Percentiles rank a stretch among this genome's conserved stretches.
Conservation (phyloP, 1,140 invertebrate species). For the Ceratosolen solmsi region DNA sequence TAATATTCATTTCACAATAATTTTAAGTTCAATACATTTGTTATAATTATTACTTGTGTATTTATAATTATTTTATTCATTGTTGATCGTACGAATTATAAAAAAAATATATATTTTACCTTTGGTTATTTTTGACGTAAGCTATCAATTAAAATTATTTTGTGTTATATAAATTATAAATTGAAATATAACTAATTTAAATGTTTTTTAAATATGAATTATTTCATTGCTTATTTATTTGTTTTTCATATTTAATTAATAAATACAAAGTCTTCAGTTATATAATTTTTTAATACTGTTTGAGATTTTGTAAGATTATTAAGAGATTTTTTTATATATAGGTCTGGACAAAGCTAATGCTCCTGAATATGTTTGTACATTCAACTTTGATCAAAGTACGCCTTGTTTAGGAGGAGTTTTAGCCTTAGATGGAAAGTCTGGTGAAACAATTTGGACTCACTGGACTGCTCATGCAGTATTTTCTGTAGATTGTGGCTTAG, state of each 20-base stretch:
- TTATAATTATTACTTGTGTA: too few relatives aligned
- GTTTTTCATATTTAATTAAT: constrained; percentile 43
- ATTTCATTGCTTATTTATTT: constrained; percentile 37
- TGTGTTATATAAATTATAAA: too few relatives aligned
- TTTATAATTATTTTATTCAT: not conserved
- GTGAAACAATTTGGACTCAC: constrained; percentile 83
- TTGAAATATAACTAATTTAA: too few relatives aligned
- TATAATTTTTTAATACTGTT: not conserved
- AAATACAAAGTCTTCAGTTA: not conserved
- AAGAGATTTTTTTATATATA: constrained; percentile 36
- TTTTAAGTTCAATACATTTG: not conserved
- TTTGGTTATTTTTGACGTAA: too few relatives aligned
- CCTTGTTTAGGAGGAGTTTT: constrained; percentile 86
- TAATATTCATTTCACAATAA: not conserved
- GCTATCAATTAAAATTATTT: too few relatives aligned
- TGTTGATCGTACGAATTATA: not conserved
- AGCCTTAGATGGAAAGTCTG: constrained; percentile 83
- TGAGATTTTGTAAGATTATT: not conserved
- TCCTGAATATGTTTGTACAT: constrained; percentile 75
- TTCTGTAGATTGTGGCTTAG: constrained; percentile 82
- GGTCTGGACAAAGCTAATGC: constrained; percentile 64
- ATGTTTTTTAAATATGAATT: not conserved
- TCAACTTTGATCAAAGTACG: constrained; percentile 78
- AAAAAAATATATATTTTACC: not conserved
- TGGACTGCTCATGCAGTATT: constrained; percentile 85